Percentiles rank a stretch among this genome's conserved stretches.
phyloP scores from a whole-genome alignment of 2,113 vertebrate species.

The Lucifuga dentata region DNA sequence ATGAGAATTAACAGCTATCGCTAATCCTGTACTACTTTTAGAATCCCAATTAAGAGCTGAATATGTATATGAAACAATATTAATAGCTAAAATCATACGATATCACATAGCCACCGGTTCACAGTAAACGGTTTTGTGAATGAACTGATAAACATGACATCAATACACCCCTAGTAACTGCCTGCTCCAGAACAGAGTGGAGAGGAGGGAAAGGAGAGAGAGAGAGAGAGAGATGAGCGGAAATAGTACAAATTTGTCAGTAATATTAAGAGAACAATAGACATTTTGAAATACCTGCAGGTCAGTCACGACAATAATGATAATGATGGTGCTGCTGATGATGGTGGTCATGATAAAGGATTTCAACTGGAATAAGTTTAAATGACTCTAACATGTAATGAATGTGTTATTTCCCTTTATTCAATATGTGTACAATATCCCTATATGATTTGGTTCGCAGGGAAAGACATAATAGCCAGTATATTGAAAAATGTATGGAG shows the following conservation, averaged over 20 bases:
- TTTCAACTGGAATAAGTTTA: slow-evolving; percentile 24
- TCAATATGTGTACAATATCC: slow-evolving; percentile 23
- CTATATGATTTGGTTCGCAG: slow-evolving; percentile 13
- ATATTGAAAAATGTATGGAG: slow-evolving; percentile 56
- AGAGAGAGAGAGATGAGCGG: slow-evolving; percentile 46
- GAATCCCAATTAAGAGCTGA: no score
- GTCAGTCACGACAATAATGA: not conserved
- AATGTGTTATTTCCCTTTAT: slow-evolving; percentile 21
- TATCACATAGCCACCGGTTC: not conserved
- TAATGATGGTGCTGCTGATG: no score
- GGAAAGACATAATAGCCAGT: slow-evolving; percentile 49
- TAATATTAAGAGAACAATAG: slow-evolving; percentile 9
- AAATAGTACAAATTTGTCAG: slow-evolving; percentile 39
- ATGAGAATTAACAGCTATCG: no score
- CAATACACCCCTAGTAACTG: slow-evolving; percentile 71
- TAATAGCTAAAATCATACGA: not conserved
- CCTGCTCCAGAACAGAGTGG: slow-evolving; percentile 79
- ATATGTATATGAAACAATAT: no score
- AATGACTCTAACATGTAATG: slow-evolving; percentile 20
- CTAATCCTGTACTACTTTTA: no score
- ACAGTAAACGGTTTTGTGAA: slow-evolving; percentile 24
- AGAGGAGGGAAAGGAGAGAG: slow-evolving; percentile 64
- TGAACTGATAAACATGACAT: slow-evolving; percentile 72
- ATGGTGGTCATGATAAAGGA: not conserved
- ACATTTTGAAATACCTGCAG: slow-evolving; percentile 1